Evolutionary conservation across 1,140 invertebrate genomes (phyloP).

Genomic region (Brachionus manjavacas): DNA sequence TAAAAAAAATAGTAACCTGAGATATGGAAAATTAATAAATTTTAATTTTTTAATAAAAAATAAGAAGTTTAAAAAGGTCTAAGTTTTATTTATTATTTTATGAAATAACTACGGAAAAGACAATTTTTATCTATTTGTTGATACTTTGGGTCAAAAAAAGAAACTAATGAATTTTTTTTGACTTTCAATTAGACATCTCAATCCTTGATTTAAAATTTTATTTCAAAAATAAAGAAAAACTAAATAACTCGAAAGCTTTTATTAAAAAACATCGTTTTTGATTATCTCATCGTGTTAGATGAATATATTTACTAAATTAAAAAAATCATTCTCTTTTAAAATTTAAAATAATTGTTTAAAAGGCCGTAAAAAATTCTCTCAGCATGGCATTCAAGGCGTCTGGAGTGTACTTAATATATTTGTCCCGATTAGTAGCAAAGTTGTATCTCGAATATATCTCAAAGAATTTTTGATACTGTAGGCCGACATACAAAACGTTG

Average conservation of each 20-base stretch:
- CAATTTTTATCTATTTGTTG: too few relatives aligned
- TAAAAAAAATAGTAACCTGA: too few relatives aligned
- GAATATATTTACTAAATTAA: not conserved
- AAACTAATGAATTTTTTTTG: too few relatives aligned
- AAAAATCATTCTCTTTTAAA: slow-evolving; percentile 31
- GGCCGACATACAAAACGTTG: not conserved
- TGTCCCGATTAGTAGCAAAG: slow-evolving; percentile 39
- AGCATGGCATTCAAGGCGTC: not conserved
- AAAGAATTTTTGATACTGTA: slow-evolving; percentile 31
- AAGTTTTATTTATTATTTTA: too few relatives aligned
- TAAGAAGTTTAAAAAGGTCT: too few relatives aligned
- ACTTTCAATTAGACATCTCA: too few relatives aligned
- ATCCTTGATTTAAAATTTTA: too few relatives aligned
- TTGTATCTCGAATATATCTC: not conserved
- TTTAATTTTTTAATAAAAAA: too few relatives aligned
- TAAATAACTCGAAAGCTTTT: not conserved
- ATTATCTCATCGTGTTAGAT: not conserved
- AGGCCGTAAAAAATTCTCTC: slow-evolving; percentile 31
- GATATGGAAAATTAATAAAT: too few relatives aligned
- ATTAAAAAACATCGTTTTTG: not conserved
- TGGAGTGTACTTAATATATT: slow-evolving; percentile 38
- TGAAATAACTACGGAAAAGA: too few relatives aligned
- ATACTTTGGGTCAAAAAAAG: too few relatives aligned
- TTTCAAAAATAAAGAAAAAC: not conserved
- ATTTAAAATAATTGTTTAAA: not conserved